These are phyloP conservation scores for Nothobranchius furzeri DNA, from an alignment of 2,113 vertebrate species.

Conservation along the genomic window DNA sequence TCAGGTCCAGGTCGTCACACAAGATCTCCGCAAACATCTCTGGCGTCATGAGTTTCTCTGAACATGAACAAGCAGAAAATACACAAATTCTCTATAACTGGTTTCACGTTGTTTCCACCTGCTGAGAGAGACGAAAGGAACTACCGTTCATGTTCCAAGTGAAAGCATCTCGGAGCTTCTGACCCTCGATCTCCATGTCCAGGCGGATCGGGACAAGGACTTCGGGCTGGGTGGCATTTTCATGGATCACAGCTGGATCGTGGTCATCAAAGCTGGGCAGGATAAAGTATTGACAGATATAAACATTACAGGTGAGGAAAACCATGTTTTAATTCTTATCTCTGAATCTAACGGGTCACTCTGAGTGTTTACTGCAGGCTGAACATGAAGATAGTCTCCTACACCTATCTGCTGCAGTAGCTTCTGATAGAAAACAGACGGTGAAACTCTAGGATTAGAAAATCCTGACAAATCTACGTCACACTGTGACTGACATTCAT, in stretches of 20 bases:
- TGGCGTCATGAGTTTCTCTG: constrained; percentile 98
- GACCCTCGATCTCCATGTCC: constrained; percentile 98
- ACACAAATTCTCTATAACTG: neutral
- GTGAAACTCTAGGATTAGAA: too few relatives aligned
- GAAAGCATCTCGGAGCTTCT: constrained; percentile 96
- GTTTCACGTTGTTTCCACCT: too few relatives aligned
- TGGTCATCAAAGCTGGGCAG: constrained; percentile 93
- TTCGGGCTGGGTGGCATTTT: constrained; percentile 95
- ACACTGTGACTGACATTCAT: too few relatives aligned
- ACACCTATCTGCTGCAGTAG: too few relatives aligned
- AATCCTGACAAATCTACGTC: too few relatives aligned
- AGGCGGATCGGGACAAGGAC: constrained; percentile 96
- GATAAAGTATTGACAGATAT: neutral
- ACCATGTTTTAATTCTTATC: too few relatives aligned
- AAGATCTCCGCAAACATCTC: constrained; percentile 99
- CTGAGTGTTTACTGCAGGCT: too few relatives aligned
- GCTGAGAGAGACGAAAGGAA: neutral
- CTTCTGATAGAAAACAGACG: too few relatives aligned
- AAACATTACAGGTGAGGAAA: neutral
- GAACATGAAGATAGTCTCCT: too few relatives aligned
- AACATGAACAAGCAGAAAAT: neutral
- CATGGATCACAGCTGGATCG: constrained; percentile 98
- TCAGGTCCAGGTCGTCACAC: constrained; percentile 97
- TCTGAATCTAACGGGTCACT: too few relatives aligned
- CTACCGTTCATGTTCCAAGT: constrained; percentile 99